Evolutionary conservation across 1,140 invertebrate species (phyloP).

Genomic region (Eriocheir sinensis): DNA sequence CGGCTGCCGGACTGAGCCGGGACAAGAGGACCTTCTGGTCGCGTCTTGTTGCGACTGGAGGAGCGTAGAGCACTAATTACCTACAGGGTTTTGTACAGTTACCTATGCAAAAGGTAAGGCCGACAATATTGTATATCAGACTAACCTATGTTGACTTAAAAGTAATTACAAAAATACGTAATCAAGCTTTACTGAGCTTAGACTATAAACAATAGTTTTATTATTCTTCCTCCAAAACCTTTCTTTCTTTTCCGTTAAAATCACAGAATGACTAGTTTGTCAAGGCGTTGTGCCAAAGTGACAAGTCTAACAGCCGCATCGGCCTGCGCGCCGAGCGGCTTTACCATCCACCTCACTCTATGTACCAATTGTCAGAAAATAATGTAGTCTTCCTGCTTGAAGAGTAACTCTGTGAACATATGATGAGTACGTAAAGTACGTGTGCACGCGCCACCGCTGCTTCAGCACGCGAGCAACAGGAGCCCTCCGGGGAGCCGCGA

Average conservation of each 20-base stretch:
- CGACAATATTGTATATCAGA: slow-evolving; percentile 77
- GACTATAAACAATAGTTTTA: slow-evolving; percentile 78
- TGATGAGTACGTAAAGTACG: slow-evolving; percentile 56
- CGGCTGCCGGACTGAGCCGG: slow-evolving; percentile 55
- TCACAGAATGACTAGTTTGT: slow-evolving; percentile 78
- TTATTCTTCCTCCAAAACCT: slow-evolving; percentile 69
- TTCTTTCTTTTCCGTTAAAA: slow-evolving; percentile 70
- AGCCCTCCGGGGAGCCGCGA: slow-evolving; percentile 14
- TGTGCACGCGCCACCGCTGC: slow-evolving; percentile 45
- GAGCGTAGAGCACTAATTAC: slow-evolving; percentile 71
- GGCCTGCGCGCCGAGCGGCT: slow-evolving; percentile 30
- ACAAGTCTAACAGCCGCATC: slow-evolving; percentile 69
- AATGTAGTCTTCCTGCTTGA: slow-evolving; percentile 62
- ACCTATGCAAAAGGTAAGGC: slow-evolving; percentile 77
- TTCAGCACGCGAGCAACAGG: slow-evolving; percentile 51
- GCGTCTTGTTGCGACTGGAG: slow-evolving; percentile 45
- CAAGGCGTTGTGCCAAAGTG: slow-evolving; percentile 71
- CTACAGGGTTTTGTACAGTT: slow-evolving; percentile 76
- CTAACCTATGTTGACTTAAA: slow-evolving; percentile 76
- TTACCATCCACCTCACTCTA: slow-evolving; percentile 42
- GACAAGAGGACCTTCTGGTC: slow-evolving; percentile 37
- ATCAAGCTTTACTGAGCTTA: slow-evolving; percentile 77
- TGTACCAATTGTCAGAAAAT: slow-evolving; percentile 72
- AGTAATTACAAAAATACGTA: slow-evolving; percentile 78
- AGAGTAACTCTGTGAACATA: slow-evolving; percentile 61